Evolutionary conservation across 2,888 invertebrate genomes (phyloP), one percentile per base, ranked within the genome.

Genomic region (Lypha dubia): DNA sequence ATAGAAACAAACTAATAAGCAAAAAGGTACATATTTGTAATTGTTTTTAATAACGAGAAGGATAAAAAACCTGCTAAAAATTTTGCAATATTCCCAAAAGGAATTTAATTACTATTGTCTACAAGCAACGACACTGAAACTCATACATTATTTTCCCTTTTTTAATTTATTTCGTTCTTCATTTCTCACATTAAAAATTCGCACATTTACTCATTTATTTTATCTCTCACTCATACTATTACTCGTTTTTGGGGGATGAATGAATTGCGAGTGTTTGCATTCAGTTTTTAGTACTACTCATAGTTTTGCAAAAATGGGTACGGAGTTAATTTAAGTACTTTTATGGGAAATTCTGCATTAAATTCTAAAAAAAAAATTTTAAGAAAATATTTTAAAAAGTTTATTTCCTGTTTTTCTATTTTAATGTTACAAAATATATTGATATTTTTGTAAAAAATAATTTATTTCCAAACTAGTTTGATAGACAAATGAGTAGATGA

Each of bases 51-150:
- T 74, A 62, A 74, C 75, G 76, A 75, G n/a, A n/a, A n/a, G n/a
- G n/a, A n/a, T n/a, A 65, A 32, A 24, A 70, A 56, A 74, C 46
- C 51, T 49, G 24, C 22, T 51, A 77, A 70, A 79, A 84, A 63
- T 81, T 74, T 74, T 74, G 41, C 60, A 81, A 70, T 84, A 70
- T 81, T 81, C 81, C 81, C 81, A 83, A 81, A 86, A 79, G 77
- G 71, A 83, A 75, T 81, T 83, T 83, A 86, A 81, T 86, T 79
- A 63, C 67, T 62, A 83, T 83, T 83, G 80, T 83, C 83, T 86
- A 62, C 65, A 80, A 77, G 56, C 83, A 86, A 46, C 83, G 73
- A 86, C 85, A 86, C 80, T 81, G 81, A 83, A 81, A 83, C 83
- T 81, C 77, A 53, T 60, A 53, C 32, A 60, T 51, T 71, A 38